These are phyloP conservation scores for Podotricha telesiphe DNA, from an alignment of 2,888 invertebrate genomes.

Conservation along the genomic window DNA sequence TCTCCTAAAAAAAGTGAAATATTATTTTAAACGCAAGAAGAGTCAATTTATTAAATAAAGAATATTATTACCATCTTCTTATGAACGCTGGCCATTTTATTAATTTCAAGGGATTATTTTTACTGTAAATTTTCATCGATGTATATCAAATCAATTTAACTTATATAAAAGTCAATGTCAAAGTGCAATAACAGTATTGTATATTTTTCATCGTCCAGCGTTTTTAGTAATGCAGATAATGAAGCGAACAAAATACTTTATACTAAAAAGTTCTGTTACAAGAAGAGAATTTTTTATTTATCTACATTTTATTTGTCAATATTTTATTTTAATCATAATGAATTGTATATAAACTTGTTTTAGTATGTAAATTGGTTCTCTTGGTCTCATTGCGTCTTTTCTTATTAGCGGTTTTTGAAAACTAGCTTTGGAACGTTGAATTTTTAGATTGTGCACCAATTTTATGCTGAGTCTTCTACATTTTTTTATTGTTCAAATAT, in stretches of 20 bases:
- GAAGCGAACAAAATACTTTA: not conserved
- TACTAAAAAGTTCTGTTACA: not conserved
- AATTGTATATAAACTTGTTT: too few relatives aligned
- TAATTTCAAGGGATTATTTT: conserved; percentile 42
- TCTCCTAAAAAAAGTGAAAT: conserved; percentile 48
- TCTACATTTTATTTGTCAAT: too few relatives aligned
- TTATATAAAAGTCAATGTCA: conserved; percentile 12
- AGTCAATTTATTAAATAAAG: not conserved
- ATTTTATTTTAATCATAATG: too few relatives aligned
- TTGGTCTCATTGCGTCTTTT: too few relatives aligned
- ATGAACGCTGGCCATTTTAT: conserved; percentile 53
- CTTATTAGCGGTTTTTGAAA: too few relatives aligned
- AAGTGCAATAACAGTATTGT: not conserved
- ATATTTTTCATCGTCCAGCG: not conserved
- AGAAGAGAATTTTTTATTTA: not conserved
- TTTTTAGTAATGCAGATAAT: not conserved
- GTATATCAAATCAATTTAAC: not conserved
- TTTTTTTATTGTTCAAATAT: too few relatives aligned
- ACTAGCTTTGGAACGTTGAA: too few relatives aligned
- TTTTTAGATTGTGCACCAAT: too few relatives aligned
- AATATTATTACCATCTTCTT: conserved; percentile 58
- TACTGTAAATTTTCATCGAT: conserved; percentile 58
- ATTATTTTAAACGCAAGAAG: not conserved
- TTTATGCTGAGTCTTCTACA: too few relatives aligned
- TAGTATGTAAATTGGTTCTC: too few relatives aligned